Base-by-base conservation (phyloP, 1,140 invertebrate species). In the Penaeus chinensis region DNA sequence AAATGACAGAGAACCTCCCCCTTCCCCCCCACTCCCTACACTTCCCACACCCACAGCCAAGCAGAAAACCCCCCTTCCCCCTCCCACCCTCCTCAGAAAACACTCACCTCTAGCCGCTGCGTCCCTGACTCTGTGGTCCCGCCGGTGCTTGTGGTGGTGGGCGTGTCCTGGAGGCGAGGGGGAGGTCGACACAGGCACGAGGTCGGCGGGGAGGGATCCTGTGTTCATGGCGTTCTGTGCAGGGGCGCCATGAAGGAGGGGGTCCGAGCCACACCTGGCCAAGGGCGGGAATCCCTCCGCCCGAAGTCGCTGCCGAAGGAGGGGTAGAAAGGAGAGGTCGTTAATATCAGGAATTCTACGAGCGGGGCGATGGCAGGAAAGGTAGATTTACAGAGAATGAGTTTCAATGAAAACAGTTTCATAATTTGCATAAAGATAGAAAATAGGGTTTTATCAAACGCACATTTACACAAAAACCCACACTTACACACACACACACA, bases 181-280 rank as follows among this genome's bases (percentile, higher is more conserved):
- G 24, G 79, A 71, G 69, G 82, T 24, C n/a, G 89, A 78, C 60
- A 74, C 60, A 37, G 87, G 87, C 16, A 89, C 22, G 60, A 90
- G 79, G 42, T 90, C 89, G 24, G 86, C 77, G 10, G 89, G 89
- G 61, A 90, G 87, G 32, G 89, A 90, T n/a, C 89, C 89, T 2
- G 89, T 90, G 80, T 90, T 90, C 89, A 90, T 90, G 54, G 89
- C 89, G 32, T 78, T 62, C 66, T 88, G 87, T 18, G 79, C 47
- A 66, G 89, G 24, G 4, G 71, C 86, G 32, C 82, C 84, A 27
- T 82, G 79, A 16, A 90, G 84, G 54, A 90, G 19, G 18, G 89
- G 89, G 60, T 90, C 89, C 24, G 89, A 90, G 42, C 89, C 89
- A 18, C 84, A 85, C 19, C 89, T 65, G 20, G 89, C 86, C 69